Evolutionary conservation across 2,888 invertebrate species (phyloP).

Genomic region (Furcula furcula): DNA sequence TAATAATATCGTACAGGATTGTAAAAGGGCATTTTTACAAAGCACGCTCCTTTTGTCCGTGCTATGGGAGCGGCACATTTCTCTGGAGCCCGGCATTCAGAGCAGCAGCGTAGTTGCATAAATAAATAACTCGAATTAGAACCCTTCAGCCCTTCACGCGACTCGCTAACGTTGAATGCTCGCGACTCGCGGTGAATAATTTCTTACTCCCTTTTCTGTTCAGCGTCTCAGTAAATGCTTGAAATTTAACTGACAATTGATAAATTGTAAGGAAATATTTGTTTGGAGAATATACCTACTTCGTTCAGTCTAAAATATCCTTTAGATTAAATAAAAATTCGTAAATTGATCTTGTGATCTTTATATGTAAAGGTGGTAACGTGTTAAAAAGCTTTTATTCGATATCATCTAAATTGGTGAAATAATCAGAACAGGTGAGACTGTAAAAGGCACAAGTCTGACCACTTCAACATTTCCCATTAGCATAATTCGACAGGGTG

Average conservation of each 20-base stretch:
- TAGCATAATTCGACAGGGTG: too few relatives aligned
- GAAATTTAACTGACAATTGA: conserved; percentile 39
- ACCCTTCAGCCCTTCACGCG: conserved; percentile 61
- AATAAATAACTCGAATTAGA: conserved; percentile 65
- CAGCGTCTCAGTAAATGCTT: conserved; percentile 35
- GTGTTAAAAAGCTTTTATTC: too few relatives aligned
- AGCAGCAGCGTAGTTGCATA: conserved; percentile 52
- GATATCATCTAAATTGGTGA: too few relatives aligned
- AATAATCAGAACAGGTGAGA: conserved; percentile 42
- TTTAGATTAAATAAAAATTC: conserved; percentile 27
- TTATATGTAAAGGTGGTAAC: too few relatives aligned
- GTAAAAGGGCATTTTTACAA: conserved; percentile 43
- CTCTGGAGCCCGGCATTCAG: conserved; percentile 49
- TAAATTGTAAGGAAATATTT: conserved; percentile 26
- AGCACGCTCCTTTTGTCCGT: conserved; percentile 34
- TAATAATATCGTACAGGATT: conserved; percentile 31
- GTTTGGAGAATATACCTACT: conserved; percentile 1
- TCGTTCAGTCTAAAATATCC: too few relatives aligned
- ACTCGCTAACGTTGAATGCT: conserved; percentile 43
- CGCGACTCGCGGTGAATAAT: conserved; percentile 46
- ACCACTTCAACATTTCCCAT: too few relatives aligned
- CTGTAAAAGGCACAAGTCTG: too few relatives aligned
- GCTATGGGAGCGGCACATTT: conserved; percentile 40
- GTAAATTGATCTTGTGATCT: too few relatives aligned
- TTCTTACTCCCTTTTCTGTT: conserved; percentile 40